Conservation (phyloP, 2,797 vertebrate genomes). For the Danio albolineatus region DNA sequence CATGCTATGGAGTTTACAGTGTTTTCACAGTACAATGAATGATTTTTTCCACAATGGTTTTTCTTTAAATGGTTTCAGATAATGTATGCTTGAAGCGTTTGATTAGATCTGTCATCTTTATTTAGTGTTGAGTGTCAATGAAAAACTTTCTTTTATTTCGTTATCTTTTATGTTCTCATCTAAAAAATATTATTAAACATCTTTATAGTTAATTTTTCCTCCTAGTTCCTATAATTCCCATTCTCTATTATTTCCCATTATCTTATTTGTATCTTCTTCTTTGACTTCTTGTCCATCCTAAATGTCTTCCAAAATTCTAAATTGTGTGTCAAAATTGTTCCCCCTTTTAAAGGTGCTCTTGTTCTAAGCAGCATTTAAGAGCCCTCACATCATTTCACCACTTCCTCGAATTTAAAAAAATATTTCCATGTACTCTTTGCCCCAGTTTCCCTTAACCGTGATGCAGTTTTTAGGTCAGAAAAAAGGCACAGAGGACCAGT, state of each 20-base stretch:
- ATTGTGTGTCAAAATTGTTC: no score
- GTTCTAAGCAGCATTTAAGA: slow-evolving; percentile 1
- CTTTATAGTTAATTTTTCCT: not conserved
- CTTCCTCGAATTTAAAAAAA: not conserved
- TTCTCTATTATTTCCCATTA: not conserved
- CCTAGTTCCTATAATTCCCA: not conserved
- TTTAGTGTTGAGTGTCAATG: slow-evolving; percentile 61
- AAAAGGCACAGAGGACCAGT: slow-evolving; percentile 4
- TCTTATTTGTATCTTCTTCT: not conserved
- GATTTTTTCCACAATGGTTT: slow-evolving; percentile 16
- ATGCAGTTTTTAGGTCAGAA: slow-evolving; percentile 42
- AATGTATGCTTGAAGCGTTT: slow-evolving; percentile 27
- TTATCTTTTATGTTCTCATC: slow-evolving; percentile 46
- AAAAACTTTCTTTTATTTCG: no score
- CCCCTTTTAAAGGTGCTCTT: slow-evolving; percentile 13
- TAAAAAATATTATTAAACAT: slow-evolving; percentile 13
- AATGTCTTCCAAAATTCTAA: slow-evolving; percentile 14
- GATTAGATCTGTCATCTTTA: slow-evolving; percentile 62
- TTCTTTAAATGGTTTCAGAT: not conserved
- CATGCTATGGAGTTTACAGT: not conserved
- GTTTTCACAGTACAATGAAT: not conserved
- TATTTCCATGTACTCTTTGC: slow-evolving; percentile 21
- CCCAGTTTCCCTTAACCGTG: not conserved
- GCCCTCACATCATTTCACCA: not conserved
- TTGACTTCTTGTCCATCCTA: not conserved